Evolutionary conservation across 2,797 vertebrate species (phyloP).

Genomic region (Megaceryle alcyon): DNA sequence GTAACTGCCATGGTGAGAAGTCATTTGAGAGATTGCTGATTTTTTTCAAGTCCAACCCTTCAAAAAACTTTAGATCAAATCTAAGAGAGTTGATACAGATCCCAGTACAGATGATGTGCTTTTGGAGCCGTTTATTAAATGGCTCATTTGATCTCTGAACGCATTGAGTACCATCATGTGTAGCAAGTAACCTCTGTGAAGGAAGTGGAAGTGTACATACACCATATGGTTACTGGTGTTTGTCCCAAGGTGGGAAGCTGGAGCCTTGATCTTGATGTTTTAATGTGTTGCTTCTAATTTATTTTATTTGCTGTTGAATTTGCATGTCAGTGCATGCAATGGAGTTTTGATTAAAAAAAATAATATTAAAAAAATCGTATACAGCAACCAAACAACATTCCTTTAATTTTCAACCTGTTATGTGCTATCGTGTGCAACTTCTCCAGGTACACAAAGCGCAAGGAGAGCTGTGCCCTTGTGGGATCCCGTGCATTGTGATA

Average conservation of each 20-base stretch:
- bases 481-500: neutral
- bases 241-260: neutral
- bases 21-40: neutral
- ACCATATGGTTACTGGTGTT: too few species aligned
- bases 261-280: fast-evolving
- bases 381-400: too few species aligned
- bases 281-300: neutral
- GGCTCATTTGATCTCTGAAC: neutral
- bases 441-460: fast-evolving
- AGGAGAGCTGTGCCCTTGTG: neutral
- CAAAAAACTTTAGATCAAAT: neutral
- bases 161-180: fast-evolving
- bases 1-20: neutral
- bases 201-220: fast-evolving
- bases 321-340: neutral
- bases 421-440: neutral
- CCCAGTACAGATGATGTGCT: neutral
- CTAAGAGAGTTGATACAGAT: neutral
- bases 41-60: neutral
- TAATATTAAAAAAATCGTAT: too few species aligned
- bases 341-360: too few species aligned
- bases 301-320: neutral
- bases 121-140: neutral
- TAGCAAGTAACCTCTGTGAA: neutral
- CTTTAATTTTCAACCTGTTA: neutral